Evolutionary conservation across 2,888 invertebrate species (phyloP).

Genomic region (Hoplodrina blanda): DNA sequence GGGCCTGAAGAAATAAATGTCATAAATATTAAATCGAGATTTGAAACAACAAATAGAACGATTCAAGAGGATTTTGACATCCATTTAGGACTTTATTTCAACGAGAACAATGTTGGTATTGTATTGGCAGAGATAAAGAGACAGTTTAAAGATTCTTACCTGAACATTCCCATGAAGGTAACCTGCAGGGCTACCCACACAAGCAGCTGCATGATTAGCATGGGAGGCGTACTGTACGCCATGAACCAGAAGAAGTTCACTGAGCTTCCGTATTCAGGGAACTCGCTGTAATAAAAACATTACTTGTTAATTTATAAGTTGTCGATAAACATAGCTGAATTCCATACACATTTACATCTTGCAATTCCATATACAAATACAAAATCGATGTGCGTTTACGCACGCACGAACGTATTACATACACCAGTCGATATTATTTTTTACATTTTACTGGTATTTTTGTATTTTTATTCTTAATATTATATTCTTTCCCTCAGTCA

Average conservation of each 20-base stretch:
- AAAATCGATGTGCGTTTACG: no score
- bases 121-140: not conserved
- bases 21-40: not conserved
- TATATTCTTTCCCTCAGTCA: no score
- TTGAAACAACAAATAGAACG: not conserved
- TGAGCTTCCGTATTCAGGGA: conserved; percentile 88
- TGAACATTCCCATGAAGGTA: conserved; percentile 95
- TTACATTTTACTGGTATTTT: no score
- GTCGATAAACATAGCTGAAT: no score
- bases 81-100: not conserved
- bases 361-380: no score
- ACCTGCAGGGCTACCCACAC: conserved; percentile 95
- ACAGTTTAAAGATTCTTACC: conserved; percentile 71
- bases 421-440: no score
- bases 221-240: conserved; percentile 95
- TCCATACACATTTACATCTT: no score
- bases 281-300: conserved; percentile 75
- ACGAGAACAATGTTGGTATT: not conserved
- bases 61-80: no score
- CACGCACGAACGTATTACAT: no score
- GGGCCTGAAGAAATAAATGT: conserved; percentile 81
- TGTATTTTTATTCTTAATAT: no score
- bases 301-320: not conserved
- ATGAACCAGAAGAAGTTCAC: conserved; percentile 96
- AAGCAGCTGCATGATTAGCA: conserved; percentile 94